Conservation (phyloP, 2,113 vertebrate genomes). For the Malurus elegans region DNA sequence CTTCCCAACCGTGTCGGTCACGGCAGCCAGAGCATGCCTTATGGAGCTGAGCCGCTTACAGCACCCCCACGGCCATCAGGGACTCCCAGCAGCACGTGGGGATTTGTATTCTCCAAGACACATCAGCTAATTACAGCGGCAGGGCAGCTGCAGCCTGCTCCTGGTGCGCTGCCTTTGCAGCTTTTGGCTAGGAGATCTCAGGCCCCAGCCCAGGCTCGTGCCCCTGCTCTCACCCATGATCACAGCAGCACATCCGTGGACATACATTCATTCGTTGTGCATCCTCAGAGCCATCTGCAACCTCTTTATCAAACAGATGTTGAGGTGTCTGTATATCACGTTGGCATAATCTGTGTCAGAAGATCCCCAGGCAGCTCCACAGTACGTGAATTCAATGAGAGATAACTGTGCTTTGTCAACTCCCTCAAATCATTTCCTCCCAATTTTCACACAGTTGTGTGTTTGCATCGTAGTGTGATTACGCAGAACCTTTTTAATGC, state of each 20-base stretch:
- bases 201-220: neutral
- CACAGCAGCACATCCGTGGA: neutral
- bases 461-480: neutral
- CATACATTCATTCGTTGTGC: neutral
- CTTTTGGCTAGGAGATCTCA: neutral
- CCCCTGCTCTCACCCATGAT: neutral
- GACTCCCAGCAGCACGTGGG: neutral
- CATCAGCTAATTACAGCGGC: neutral
- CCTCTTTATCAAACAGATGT: neutral
- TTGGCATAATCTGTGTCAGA: neutral
- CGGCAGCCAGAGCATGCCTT: neutral
- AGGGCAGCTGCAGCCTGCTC: neutral
- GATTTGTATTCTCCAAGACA: neutral
- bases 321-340: neutral
- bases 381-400: neutral
- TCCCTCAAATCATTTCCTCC: neutral
- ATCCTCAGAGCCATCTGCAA: neutral
- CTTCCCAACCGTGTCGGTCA: neutral
- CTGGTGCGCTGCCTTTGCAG: neutral
- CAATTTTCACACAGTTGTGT: neutral
- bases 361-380: conserved; percentile 7
- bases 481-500: conserved; percentile 31
- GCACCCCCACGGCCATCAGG: neutral
- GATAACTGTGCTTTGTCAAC: conserved; percentile 23
- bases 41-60: neutral